These are phyloP conservation scores for Babylonia areolata DNA, from an alignment of 1,140 invertebrate genomes.

Conservation along the genomic window DNA sequence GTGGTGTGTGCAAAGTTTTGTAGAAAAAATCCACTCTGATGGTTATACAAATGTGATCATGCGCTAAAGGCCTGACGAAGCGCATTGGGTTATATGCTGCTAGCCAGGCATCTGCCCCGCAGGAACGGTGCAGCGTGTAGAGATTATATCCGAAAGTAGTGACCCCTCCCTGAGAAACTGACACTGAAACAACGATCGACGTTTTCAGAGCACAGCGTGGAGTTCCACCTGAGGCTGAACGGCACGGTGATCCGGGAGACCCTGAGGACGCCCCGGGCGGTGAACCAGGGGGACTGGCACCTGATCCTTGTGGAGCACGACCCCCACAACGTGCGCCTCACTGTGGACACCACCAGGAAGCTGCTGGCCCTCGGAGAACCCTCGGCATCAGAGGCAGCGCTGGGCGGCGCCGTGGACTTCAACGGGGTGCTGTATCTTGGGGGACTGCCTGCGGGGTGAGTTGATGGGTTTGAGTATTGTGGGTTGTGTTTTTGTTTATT, in stretches of 20 bases:
- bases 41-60: too few relatives aligned
- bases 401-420: conserved; percentile 46
- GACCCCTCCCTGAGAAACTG: too few relatives aligned
- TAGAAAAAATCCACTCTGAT: too few relatives aligned
- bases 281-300: conserved; percentile 96
- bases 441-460: conserved; percentile 83
- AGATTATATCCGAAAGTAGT: too few relatives aligned
- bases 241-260: conserved; percentile 85
- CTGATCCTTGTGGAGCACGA: conserved; percentile 86
- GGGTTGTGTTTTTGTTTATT: neutral
- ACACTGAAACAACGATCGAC: too few relatives aligned
- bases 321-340: conserved; percentile 94
- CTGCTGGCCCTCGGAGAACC: conserved; percentile 31
- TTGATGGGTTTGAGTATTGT: conserved; percentile 12
- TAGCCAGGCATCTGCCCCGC: too few relatives aligned
- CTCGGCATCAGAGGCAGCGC: neutral
- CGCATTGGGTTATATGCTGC: too few relatives aligned
- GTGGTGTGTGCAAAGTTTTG: too few relatives aligned
- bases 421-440: conserved; percentile 73
- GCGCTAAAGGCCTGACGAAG: too few relatives aligned
- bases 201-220: conserved; percentile 85
- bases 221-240: conserved; percentile 93
- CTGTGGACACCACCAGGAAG: conserved; percentile 79
- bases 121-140: too few relatives aligned
- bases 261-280: conserved; percentile 86